Evolutionary conservation across 2,797 vertebrate species (phyloP).

Genomic region (Semotilus atromaculatus): DNA sequence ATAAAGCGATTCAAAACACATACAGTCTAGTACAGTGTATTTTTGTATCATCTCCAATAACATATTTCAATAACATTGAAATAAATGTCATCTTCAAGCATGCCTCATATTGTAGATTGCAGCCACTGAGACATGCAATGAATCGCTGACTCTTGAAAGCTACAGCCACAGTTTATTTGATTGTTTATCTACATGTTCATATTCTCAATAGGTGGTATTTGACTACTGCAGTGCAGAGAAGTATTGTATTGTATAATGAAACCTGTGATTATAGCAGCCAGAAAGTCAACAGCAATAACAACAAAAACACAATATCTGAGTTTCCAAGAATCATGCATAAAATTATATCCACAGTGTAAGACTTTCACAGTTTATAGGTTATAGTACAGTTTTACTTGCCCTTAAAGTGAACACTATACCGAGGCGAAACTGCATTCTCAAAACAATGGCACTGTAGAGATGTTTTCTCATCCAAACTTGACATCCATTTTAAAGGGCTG

Average conservation of each 20-base stretch:
- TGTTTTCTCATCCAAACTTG: constrained; percentile 10
- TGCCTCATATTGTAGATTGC: constrained; percentile 1
- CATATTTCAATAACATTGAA: too few relatives aligned
- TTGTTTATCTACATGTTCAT: neutral
- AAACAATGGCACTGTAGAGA: constrained; percentile 1
- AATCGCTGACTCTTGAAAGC: constrained; percentile 5
- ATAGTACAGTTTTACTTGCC: neutral
- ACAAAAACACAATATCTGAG: neutral
- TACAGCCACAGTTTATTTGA: neutral
- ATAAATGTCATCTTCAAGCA: neutral
- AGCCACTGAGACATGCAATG: constrained; percentile 8
- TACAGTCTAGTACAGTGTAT: constrained; percentile 24
- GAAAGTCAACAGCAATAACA: neutral
- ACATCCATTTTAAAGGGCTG: neutral
- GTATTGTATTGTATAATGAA: neutral
- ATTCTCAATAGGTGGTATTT: neutral
- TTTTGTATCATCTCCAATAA: neutral
- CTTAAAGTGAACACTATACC: constrained; percentile 13
- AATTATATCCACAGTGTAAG: constrained; percentile 55
- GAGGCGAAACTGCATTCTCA: neutral
- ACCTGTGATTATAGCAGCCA: constrained; percentile 3
- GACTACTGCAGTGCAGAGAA: neutral
- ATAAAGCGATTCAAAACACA: constrained; percentile 5
- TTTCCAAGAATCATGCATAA: constrained; percentile 23
- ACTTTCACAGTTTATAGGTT: constrained; percentile 55